Conservation (phyloP, 2,888 invertebrate genomes). For the Opisthograptis luteolata region DNA sequence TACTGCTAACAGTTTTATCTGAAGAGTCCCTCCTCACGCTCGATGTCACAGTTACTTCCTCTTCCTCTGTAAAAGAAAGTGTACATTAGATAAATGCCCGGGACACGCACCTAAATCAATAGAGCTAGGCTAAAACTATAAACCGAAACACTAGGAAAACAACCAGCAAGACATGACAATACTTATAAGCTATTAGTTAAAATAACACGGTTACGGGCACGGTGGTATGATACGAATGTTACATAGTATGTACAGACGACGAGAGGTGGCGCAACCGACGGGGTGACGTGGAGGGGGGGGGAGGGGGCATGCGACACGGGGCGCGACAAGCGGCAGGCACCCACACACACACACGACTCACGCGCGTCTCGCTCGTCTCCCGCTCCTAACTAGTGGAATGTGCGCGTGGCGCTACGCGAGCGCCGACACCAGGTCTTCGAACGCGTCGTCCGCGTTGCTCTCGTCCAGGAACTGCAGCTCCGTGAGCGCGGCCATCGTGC, state of each 20-base stretch:
- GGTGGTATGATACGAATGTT: constrained; percentile 68
- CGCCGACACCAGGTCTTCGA: constrained; percentile 92
- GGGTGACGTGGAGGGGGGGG: constrained; percentile 40
- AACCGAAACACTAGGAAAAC: constrained; percentile 65
- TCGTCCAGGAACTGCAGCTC: constrained; percentile 88
- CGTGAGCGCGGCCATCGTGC: constrained; percentile 90
- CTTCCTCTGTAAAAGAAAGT: constrained; percentile 67
- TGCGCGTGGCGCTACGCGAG: constrained; percentile 71
- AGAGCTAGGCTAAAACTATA: constrained; percentile 44
- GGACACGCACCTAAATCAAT: not conserved
- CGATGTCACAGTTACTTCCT: constrained; percentile 76
- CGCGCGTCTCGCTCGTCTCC: constrained; percentile 80
- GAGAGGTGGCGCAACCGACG: constrained; percentile 44
- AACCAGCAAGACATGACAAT: constrained; percentile 72
- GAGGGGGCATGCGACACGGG: constrained; percentile 52
- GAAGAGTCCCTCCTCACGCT: constrained; percentile 80
- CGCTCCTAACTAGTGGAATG: constrained; percentile 77
- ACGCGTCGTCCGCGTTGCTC: constrained; percentile 93
- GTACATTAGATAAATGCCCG: constrained; percentile 6
- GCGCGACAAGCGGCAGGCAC: constrained; percentile 73
- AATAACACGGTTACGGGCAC: constrained; percentile 77
- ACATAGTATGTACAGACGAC: constrained; percentile 64
- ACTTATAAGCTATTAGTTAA: constrained; percentile 80
- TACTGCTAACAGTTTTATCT: constrained; percentile 84
- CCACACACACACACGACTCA: constrained; percentile 83